A percentile compares a stretch with the other conserved stretches of the same genome.
Conservation (phyloP, 1,140 invertebrate species). For the Monomorium pharaonis region DNA sequence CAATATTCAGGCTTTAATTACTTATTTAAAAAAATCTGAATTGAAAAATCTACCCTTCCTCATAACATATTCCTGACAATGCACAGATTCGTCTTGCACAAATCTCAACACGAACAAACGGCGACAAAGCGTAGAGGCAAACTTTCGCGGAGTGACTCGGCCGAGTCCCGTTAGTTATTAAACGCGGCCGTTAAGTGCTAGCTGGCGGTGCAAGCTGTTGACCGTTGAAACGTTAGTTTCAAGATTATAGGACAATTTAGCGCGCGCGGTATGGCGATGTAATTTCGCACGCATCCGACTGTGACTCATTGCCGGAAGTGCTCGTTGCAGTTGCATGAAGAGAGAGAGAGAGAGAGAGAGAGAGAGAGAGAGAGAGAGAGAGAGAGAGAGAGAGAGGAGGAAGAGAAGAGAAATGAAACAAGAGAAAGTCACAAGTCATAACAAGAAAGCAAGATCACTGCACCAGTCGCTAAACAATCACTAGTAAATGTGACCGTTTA, state of each 20-base stretch:
- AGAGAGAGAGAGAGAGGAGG: not conserved
- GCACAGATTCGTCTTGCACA: not conserved
- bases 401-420: not conserved
- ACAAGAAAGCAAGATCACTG: no score
- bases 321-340: not conserved
- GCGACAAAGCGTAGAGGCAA: conserved; percentile 25
- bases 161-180: conserved; percentile 48
- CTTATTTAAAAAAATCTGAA: not conserved
- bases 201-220: conserved; percentile 58
- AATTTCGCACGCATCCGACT: conserved; percentile 56
- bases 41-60: no score
- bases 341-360: not conserved
- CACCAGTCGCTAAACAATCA: no score
- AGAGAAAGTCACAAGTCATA: no score
- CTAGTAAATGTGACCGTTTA: no score
- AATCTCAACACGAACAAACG: not conserved
- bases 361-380: not conserved
- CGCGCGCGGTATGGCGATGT: conserved; percentile 45
- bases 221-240: conserved; percentile 60
- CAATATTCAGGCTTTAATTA: not conserved
- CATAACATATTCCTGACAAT: not conserved
- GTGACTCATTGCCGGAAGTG: conserved; percentile 47
- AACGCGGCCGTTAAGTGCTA: conserved; percentile 51
- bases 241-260: conserved; percentile 57
- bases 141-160: conserved; percentile 34